These are phyloP conservation scores for Agriopis marginaria DNA, from an alignment of 2,888 invertebrate genomes.

Conservation along the genomic window DNA sequence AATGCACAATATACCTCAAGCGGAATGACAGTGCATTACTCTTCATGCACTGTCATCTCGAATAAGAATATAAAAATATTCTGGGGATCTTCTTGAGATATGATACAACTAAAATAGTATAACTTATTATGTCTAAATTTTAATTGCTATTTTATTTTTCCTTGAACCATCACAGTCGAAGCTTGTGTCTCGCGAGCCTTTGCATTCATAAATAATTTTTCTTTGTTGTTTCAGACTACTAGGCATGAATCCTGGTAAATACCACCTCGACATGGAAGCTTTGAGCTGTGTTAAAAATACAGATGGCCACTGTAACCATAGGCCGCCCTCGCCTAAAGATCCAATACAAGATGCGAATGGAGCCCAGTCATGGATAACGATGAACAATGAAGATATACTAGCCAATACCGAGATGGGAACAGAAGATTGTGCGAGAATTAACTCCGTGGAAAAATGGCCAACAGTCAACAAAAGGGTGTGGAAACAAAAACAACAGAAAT, in stretches of 20 bases:
- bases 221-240: conserved; percentile 65
- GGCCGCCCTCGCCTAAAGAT: conserved; percentile 56
- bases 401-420: conserved; percentile 53
- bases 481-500: conserved; percentile 65
- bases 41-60: no score
- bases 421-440: conserved; percentile 72
- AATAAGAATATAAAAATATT: no score
- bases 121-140: no score
- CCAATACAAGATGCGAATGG: conserved; percentile 48
- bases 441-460: conserved; percentile 72
- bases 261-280: conserved; percentile 73
- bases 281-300: conserved; percentile 74
- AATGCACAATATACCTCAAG: no score
- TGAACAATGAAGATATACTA: conserved; percentile 54
- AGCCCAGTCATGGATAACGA: conserved; percentile 52
- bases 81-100: no score
- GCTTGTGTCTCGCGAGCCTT: no score
- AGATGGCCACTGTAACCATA: conserved; percentile 74
- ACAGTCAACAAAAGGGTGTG: conserved; percentile 69
- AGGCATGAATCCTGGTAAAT: conserved; percentile 75
- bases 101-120: no score
- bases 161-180: no score
- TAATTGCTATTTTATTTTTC: no score
- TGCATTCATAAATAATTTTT: neutral
- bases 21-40: no score